A percentile compares a stretch with the other conserved stretches of the same genome.
Evolutionary conservation across 2,888 invertebrate species (phyloP).

Genomic region (Lydus trimaculatus): DNA sequence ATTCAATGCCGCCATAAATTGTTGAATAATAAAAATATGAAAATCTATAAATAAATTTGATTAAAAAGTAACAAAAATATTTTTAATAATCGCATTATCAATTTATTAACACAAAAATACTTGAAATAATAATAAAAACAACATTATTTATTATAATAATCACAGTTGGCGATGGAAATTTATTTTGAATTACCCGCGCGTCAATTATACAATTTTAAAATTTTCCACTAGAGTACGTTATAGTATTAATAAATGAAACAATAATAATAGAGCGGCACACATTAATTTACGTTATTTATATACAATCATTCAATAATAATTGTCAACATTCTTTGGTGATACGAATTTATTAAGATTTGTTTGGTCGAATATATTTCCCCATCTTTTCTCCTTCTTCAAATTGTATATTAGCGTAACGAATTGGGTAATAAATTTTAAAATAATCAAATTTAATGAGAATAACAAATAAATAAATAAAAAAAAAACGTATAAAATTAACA

Average conservation of each 20-base stretch:
- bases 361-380: not conserved
- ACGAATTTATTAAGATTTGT: not conserved
- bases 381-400: not conserved
- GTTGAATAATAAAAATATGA: not conserved
- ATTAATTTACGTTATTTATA: too few relatives aligned
- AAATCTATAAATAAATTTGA: not conserved
- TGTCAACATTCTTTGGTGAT: not conserved
- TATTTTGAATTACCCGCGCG: not conserved
- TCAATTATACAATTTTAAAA: not conserved
- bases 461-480: not conserved
- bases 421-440: not conserved
- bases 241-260: too few relatives aligned
- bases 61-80: not conserved
- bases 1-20: not conserved
- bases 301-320: not conserved
- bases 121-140: not conserved
- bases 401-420: not conserved
- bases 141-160: not conserved
- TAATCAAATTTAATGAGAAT: slow-evolving; percentile 1
- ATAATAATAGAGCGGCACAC: not conserved
- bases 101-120: not conserved
- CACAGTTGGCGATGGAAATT: not conserved
- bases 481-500: not conserved
- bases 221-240: not conserved
- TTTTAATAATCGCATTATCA: not conserved